Evolutionary conservation across 2,797 vertebrate species (phyloP), one percentile per base, ranked within the genome.

Genomic region (Pseudochromis fuscus): DNA sequence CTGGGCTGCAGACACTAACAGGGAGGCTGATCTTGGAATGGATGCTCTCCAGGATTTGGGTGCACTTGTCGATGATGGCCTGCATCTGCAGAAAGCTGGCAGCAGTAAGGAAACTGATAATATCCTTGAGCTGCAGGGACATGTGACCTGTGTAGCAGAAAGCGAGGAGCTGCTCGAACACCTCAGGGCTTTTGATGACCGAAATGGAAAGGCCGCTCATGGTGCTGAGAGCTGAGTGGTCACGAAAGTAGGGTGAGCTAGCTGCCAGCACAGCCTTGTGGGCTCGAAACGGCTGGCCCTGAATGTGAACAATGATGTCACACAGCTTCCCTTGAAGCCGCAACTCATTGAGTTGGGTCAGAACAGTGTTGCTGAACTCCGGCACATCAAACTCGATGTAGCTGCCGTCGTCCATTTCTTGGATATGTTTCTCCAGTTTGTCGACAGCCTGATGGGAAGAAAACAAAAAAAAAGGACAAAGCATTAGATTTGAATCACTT

Each of bases 61-160:
- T 99, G 86, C 98, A 99, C 87, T 98, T 99, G 90, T 99, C 98
- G 21, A 99, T 99, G 88, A 99, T 96, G 3, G 96, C 93, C 88
- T 99, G 98, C 98, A 99, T 99, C 92, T 99, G 98, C 50, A 99
- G 95, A 82, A 99, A 99, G 93, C 98, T 99, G 67, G 98, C 98
- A 19, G 98, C 98, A 0, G 98, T 99, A 16, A 99, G 95, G 87
- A 98, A 99, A 82, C 97, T 98, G 87, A 99, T 96, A 40, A 99
- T 97, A 40, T 99, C 98, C 87, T 98, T 98, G 78, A 99, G 95
- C 81, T 97, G 97, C 88, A 99, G 90, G 57, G 97, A 96, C 96
- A 99, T 98, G 89, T 95, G 97, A 91, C 98, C 98, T 60, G 98
- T 99, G 95, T 99, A 99, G 93, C 98, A 99, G 92, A 99, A 99